Evolutionary conservation across 1,140 invertebrate genomes (phyloP).

Genomic region (Eciton burchellii): DNA sequence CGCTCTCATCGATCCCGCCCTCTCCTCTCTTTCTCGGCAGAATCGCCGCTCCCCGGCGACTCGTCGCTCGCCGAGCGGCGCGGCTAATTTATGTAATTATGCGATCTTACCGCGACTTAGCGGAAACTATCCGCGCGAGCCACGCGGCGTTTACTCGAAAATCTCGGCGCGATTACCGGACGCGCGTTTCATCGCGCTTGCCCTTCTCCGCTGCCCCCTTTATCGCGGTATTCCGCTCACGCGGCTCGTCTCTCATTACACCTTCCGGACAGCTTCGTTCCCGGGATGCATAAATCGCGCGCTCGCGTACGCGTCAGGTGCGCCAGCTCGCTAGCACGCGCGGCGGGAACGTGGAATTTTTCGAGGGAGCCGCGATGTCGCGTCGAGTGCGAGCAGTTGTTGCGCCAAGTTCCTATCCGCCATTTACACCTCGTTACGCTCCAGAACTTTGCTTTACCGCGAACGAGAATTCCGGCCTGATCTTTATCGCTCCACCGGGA

Average conservation of each 20-base stretch:
- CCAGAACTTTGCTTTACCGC: background rate
- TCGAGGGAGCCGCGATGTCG: background rate
- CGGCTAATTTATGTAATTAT: slow-evolving; percentile 81
- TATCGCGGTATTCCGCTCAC: slow-evolving; percentile 33
- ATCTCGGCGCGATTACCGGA: slow-evolving; percentile 39
- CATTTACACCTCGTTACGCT: background rate
- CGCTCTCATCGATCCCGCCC: slow-evolving; percentile 2
- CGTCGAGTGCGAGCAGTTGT: background rate
- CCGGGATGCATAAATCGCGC: slow-evolving; percentile 51
- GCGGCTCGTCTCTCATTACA: slow-evolving; percentile 46
- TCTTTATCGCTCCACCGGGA: background rate
- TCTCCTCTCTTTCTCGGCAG: slow-evolving; percentile 2
- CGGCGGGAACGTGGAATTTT: slow-evolving; percentile 32
- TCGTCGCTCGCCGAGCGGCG: slow-evolving; percentile 42
- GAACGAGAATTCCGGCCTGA: background rate
- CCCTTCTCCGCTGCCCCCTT: slow-evolving; percentile 11
- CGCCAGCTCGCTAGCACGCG: slow-evolving; percentile 23
- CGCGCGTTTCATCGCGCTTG: slow-evolving; percentile 35
- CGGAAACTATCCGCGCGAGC: slow-evolving; percentile 50
- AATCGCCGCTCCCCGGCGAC: slow-evolving; percentile 4
- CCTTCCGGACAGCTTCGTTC: slow-evolving; percentile 35
- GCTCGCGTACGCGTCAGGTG: slow-evolving; percentile 51
- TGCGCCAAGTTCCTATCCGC: background rate
- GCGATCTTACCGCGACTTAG: slow-evolving; percentile 67
- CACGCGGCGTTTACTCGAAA: slow-evolving; percentile 41